Conservation (phyloP, 2,888 invertebrate genomes). For the Harmothoe impar region DNA sequence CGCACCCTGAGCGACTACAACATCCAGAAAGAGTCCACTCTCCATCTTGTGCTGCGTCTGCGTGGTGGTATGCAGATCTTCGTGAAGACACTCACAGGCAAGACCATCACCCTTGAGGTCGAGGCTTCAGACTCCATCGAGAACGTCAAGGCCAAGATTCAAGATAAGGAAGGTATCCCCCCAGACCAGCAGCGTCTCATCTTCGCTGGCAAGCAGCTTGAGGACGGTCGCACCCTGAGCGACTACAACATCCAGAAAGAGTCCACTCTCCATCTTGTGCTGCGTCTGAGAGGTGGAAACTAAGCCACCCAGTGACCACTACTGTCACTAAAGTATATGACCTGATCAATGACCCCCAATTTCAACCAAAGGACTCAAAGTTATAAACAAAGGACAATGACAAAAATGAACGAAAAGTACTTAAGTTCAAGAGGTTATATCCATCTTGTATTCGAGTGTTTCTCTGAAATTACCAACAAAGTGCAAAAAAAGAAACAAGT, state of each 20-base stretch:
- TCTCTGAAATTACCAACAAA: too few relatives aligned
- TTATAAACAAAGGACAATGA: too few relatives aligned
- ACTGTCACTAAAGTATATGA: too few relatives aligned
- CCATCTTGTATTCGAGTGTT: too few relatives aligned
- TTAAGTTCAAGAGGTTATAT: too few relatives aligned
- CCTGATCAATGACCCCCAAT: too few relatives aligned
- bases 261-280: conserved; percentile 94
- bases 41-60: conserved; percentile 94
- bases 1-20: conserved; percentile 95
- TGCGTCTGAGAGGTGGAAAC: conserved; percentile 94
- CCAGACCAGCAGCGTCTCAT: conserved; percentile 83
- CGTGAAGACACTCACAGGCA: conserved; percentile 71
- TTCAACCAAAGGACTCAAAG: too few relatives aligned
- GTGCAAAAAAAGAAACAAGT: too few relatives aligned
- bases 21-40: conserved; percentile 97
- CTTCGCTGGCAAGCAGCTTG: conserved; percentile 97
- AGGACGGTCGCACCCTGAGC: conserved; percentile 95
- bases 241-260: conserved; percentile 98
- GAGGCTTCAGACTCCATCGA: conserved; percentile 96
- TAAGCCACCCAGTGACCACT: background rate
- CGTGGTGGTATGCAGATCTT: conserved; percentile 91
- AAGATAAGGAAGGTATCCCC: conserved; percentile 80
- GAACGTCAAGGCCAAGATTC: conserved; percentile 90
- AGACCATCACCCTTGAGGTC: conserved; percentile 81
- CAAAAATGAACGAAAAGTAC: too few relatives aligned